Conservation (phyloP, 2,113 vertebrate species). For the Cyphomyrus discorhynchus region DNA sequence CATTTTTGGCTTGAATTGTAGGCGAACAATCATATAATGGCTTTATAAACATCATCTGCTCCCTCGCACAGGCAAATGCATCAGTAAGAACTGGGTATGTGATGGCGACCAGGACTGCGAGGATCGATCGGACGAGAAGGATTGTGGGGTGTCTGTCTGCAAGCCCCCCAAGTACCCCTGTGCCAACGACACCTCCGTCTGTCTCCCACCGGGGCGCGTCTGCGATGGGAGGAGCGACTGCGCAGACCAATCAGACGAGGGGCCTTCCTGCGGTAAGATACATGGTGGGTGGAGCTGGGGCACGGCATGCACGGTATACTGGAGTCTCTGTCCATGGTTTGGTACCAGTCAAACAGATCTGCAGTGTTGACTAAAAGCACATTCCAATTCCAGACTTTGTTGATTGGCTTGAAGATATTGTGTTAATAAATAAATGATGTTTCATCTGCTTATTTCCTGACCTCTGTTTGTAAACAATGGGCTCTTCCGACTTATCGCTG, state of each 20-base stretch:
- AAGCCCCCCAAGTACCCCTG: conserved; percentile 94
- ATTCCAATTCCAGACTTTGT: neutral
- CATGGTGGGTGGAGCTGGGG: neutral
- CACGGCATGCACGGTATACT: neutral
- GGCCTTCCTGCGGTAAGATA: conserved; percentile 81
- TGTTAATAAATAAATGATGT: neutral
- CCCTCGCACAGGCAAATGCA: conserved; percentile 78
- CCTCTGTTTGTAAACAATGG: neutral
- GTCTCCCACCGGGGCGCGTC: conserved; percentile 88
- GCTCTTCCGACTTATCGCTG: neutral
- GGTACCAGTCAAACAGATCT: neutral
- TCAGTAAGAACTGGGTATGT: conserved; percentile 97
- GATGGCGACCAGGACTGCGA: conserved; percentile 97
- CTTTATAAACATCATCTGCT: neutral
- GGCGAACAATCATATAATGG: neutral
- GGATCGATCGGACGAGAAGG: conserved; percentile 92
- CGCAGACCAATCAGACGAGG: conserved; percentile 90
- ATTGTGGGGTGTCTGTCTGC: conserved; percentile 80
- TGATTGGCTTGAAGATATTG: neutral
- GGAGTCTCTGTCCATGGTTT: neutral
- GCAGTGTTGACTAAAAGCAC: neutral
- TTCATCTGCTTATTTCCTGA: neutral
- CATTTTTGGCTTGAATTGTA: neutral
- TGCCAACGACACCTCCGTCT: conserved; percentile 83
- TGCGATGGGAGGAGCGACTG: conserved; percentile 91